These are phyloP conservation scores for Oreochromis tanganicae DNA, from an alignment of 2,113 vertebrate genomes.

Conservation along the genomic window DNA sequence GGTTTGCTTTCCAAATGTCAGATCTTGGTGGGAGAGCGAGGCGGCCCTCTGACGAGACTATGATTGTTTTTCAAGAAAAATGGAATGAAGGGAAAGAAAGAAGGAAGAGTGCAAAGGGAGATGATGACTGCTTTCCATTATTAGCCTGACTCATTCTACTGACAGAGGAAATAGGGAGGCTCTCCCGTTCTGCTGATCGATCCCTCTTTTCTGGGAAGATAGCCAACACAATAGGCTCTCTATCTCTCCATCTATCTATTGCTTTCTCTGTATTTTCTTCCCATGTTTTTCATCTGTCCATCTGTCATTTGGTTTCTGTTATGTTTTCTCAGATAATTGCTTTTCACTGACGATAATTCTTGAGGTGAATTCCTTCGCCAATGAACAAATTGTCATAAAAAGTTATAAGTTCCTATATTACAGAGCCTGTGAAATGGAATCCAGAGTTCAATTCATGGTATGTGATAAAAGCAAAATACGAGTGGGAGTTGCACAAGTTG, in stretches of 20 bases:
- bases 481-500: slow-evolving; percentile 9
- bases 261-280: not conserved
- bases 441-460: slow-evolving; percentile 12
- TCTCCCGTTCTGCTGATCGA: slow-evolving; percentile 44
- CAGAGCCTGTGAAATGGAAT: slow-evolving; percentile 15
- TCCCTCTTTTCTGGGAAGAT: slow-evolving; percentile 46
- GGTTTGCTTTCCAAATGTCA: slow-evolving; percentile 63
- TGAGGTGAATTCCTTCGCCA: slow-evolving; percentile 5
- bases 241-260: slow-evolving; percentile 6
- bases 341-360: slow-evolving; percentile 44
- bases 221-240: slow-evolving; percentile 43
- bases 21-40: slow-evolving; percentile 29
- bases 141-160: slow-evolving; percentile 46
- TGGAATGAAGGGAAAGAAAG: slow-evolving; percentile 9
- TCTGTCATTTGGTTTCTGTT: slow-evolving; percentile 35
- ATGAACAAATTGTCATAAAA: slow-evolving; percentile 52
- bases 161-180: slow-evolving; percentile 50
- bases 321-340: slow-evolving; percentile 59
- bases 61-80: slow-evolving; percentile 49
- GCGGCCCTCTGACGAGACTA: slow-evolving; percentile 16
- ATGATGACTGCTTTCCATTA: slow-evolving; percentile 59
- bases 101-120: not conserved
- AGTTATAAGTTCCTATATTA: slow-evolving; percentile 31
- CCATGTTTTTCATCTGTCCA: not conserved
- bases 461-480: slow-evolving; percentile 48